Evolutionary conservation across 2,888 invertebrate genomes (phyloP).

Genomic region (Drosophila longiperda): DNA sequence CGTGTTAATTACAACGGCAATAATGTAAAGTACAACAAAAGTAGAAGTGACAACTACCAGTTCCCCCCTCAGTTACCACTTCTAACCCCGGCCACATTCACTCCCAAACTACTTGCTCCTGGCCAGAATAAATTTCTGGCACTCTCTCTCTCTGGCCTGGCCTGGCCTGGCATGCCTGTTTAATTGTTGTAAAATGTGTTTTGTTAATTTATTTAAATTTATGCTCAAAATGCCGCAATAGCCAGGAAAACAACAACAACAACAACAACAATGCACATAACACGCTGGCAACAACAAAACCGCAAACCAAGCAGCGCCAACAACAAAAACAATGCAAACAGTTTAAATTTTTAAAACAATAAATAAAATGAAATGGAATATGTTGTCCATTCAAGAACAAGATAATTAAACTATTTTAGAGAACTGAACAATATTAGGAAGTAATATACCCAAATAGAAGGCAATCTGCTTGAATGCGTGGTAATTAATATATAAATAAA

Average conservation of each 20-base stretch:
- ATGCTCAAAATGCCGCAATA: constrained; percentile 59
- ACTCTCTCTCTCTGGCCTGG: background rate
- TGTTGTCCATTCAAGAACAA: constrained; percentile 25
- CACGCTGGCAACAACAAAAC: constrained; percentile 42
- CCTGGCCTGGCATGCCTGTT: constrained; percentile 35
- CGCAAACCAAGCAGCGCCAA: constrained; percentile 50
- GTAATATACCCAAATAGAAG: constrained; percentile 3
- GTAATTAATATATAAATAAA: background rate
- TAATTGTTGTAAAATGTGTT: constrained; percentile 73
- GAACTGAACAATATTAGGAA: constrained; percentile 21
- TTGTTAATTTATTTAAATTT: constrained; percentile 81
- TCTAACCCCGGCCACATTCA: background rate
- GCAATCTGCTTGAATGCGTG: constrained; percentile 1
- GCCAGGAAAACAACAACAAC: constrained; percentile 21
- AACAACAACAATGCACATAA: constrained; percentile 28
- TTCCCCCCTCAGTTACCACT: background rate
- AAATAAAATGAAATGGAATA: constrained; percentile 69
- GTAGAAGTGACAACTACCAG: constrained; percentile 46
- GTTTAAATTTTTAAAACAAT: constrained; percentile 66
- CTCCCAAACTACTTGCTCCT: background rate
- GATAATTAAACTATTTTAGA: constrained; percentile 34
- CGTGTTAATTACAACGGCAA: constrained; percentile 69
- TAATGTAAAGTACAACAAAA: constrained; percentile 62
- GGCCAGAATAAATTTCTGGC: constrained; percentile 2
- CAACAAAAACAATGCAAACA: constrained; percentile 42